Conservation (phyloP, 2,113 vertebrate species). For the Phainopepla nitens region DNA sequence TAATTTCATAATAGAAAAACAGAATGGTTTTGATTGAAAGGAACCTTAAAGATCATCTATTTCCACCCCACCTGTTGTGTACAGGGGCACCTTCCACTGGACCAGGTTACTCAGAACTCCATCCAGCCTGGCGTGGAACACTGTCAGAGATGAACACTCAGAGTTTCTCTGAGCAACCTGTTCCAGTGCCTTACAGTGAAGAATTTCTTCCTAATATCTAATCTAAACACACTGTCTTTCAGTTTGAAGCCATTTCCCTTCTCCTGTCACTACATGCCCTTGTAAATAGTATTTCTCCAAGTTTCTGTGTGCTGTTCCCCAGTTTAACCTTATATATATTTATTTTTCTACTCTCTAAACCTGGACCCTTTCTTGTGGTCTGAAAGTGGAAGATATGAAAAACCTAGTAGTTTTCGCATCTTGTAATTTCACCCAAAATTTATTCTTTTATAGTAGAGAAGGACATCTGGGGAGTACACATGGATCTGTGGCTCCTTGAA, state of each 20-base stretch:
- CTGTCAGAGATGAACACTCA: not conserved
- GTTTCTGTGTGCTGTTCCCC: not conserved
- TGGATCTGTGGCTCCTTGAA: not conserved
- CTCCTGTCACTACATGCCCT: not conserved
- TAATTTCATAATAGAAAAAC: not conserved
- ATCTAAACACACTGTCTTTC: not conserved
- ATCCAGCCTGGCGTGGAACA: not conserved
- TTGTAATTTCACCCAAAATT: not conserved
- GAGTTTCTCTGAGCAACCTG: not conserved
- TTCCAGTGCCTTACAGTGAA: not conserved
- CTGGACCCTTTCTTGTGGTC: not conserved
- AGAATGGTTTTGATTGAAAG: not conserved
- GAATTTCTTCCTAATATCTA: not conserved
- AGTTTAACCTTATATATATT: not conserved
- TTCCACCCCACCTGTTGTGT: not conserved
- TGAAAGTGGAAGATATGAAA: not conserved
- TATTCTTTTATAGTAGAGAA: not conserved
- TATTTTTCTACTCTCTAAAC: not conserved
- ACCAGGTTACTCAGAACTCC: not conserved
- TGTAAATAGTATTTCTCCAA: not conserved
- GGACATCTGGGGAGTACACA: not conserved
- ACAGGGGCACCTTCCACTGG: not conserved
- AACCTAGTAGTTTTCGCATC: not conserved
- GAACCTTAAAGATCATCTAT: not conserved
- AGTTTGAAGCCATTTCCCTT: not conserved